Evolutionary conservation across 2,113 vertebrate species (phyloP).

Genomic region (Cacatua alba): DNA sequence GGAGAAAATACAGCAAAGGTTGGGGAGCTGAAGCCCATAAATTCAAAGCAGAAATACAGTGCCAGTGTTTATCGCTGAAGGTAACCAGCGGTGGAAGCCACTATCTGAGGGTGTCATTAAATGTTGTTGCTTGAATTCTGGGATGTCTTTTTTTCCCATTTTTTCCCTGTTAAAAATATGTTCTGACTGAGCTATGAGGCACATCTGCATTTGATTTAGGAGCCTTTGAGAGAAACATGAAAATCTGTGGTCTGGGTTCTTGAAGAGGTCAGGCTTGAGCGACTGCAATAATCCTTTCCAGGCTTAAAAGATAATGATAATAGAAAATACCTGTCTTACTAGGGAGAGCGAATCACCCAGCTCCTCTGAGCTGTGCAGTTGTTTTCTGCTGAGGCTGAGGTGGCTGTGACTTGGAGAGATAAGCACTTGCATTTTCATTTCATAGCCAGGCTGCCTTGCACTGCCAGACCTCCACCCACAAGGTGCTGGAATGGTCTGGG

Average conservation of each 20-base stretch:
- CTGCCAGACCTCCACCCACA: not conserved
- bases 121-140: not conserved
- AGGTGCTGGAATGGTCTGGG: not conserved
- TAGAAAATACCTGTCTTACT: no score
- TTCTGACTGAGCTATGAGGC: not conserved
- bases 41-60: not conserved
- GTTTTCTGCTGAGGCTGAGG: not conserved
- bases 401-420: not conserved
- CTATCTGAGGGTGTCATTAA: not conserved
- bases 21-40: not conserved
- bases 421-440: not conserved
- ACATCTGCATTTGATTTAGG: not conserved
- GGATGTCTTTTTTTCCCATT: not conserved
- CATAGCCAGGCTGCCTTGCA: fast-evolving
- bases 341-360: not conserved
- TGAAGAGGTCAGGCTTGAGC: not conserved
- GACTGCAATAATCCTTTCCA: not conserved
- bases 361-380: not conserved
- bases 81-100: not conserved
- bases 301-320: not conserved
- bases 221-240: not conserved
- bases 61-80: not conserved
- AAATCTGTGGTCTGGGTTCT: not conserved
- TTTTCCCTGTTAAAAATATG: not conserved
- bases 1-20: not conserved